Evolutionary conservation across 2,888 invertebrate species (phyloP).

Genomic region (Hartigia nigra): DNA sequence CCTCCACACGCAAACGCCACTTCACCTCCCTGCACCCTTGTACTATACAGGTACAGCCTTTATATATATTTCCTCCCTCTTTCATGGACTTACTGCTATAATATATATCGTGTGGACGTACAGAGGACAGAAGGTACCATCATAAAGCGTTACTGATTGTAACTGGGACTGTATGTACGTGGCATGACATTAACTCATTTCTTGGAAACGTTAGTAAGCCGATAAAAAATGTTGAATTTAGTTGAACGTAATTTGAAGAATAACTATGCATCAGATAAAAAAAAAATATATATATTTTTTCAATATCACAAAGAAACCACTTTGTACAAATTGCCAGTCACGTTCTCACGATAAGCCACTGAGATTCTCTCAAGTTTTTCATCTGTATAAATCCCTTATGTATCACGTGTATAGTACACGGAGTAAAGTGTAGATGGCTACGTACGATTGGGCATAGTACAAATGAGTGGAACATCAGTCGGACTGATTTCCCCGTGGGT

Average conservation of each 20-base stretch:
- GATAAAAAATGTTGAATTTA: neutral
- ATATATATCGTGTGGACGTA: neutral
- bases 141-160: neutral
- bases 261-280: neutral
- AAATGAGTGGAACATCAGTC: constrained; percentile 22
- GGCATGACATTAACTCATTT: neutral
- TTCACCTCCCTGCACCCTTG: neutral
- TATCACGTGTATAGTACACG: neutral
- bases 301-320: neutral
- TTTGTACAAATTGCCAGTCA: neutral
- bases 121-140: neutral
- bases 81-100: neutral
- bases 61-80: neutral
- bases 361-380: neutral
- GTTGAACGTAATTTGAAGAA: neutral
- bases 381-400: neutral
- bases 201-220: neutral
- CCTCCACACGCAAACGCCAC: neutral
- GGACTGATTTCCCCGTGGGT: constrained; percentile 26
- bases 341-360: neutral
- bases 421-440: neutral
- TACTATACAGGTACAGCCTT: neutral
- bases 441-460: constrained; percentile 4
- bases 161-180: neutral
- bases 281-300: neutral